Conservation (phyloP, 2,113 vertebrate species). For the Cardinalis cardinalis region DNA sequence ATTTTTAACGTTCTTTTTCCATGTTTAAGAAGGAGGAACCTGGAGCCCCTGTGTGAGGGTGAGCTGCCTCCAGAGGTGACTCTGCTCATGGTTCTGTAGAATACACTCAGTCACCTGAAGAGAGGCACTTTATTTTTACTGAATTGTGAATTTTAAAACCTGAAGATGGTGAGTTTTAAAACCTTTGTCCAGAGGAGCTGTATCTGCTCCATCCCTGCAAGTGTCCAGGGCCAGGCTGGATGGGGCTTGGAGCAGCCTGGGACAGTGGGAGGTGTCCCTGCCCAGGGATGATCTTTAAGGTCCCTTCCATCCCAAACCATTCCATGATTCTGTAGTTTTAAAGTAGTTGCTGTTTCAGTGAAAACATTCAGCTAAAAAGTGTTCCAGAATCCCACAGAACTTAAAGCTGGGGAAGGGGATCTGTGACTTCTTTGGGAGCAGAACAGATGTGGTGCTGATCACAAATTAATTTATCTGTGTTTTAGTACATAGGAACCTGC, state of each 20-base stretch:
- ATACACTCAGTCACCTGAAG: not conserved
- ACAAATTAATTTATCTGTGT: not conserved
- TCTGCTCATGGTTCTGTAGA: not conserved
- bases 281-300: not conserved
- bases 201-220: not conserved
- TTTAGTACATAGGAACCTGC: not conserved
- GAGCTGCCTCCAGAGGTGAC: not conserved
- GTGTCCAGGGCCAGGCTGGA: not conserved
- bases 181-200: not conserved
- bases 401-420: not conserved
- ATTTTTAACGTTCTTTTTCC: not conserved
- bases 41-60: fast-evolving
- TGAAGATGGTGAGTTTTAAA: not conserved
- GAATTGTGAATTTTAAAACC: not conserved
- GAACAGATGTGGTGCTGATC: not conserved
- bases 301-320: not conserved
- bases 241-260: not conserved
- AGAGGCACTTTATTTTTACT: not conserved
- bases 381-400: not conserved
- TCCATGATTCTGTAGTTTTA: not conserved
- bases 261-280: not conserved
- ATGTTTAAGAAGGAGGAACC: not conserved
- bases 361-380: not conserved
- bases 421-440: not conserved
- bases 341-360: not conserved